These are phyloP conservation scores for Eonycteris spelaea DNA, from an alignment of 2,113 vertebrate genomes.

Conservation along the genomic window DNA sequence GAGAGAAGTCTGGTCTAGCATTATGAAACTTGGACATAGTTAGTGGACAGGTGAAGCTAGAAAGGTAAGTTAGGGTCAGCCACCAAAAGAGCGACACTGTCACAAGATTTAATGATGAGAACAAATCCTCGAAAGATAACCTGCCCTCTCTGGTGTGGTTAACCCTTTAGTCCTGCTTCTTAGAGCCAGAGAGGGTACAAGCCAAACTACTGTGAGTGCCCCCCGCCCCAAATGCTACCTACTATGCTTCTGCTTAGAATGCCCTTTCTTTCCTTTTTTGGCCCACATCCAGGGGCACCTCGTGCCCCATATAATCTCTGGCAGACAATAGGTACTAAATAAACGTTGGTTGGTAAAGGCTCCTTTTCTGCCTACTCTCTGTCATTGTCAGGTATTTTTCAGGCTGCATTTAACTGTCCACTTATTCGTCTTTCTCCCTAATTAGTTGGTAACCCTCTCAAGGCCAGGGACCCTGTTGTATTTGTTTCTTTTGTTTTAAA, in stretches of 20 bases:
- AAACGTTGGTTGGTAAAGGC: neutral
- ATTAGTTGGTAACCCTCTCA: neutral
- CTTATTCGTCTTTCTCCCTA: neutral
- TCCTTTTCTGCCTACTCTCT: neutral
- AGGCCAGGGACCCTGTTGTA: neutral
- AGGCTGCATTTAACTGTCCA: neutral
- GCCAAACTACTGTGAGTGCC: neutral
- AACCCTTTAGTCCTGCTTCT: neutral
- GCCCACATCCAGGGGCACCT: neutral
- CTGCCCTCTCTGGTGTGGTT: neutral
- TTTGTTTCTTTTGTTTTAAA: slow-evolving; percentile 30
- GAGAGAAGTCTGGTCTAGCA: neutral
- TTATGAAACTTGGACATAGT: neutral
- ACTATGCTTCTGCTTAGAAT: neutral
- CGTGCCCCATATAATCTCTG: neutral
- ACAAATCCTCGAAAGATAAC: neutral
- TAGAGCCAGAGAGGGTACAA: neutral
- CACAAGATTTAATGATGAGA: neutral
- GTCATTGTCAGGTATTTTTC: neutral
- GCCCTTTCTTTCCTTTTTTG: neutral
- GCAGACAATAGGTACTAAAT: neutral
- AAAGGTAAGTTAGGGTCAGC: neutral
- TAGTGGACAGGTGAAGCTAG: neutral
- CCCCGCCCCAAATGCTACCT: neutral
- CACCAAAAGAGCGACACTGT: neutral